Evolutionary conservation across 2,888 invertebrate genomes (phyloP), one percentile per base, ranked within the genome.

Genomic region (Limnephilus marmoratus): DNA sequence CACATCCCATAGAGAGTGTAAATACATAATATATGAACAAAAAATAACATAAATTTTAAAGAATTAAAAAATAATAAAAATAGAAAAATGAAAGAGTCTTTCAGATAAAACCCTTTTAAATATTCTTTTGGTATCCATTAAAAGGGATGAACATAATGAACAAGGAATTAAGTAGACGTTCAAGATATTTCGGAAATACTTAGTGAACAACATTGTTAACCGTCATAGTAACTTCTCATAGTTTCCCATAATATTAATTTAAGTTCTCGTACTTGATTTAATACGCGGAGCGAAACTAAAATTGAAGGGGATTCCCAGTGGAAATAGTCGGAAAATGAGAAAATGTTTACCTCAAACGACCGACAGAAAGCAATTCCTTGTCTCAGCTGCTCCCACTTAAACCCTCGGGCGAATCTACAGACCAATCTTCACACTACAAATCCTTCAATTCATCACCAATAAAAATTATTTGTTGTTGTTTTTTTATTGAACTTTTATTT

Each of bases 301-400:
- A 82, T 80, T 45, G 87, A 91, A 81, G 81, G 90, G 80, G 82
- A 92, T 91, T 92, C 92, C 93, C 93, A 68, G 82, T 85, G 93
- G 92, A 92, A 92, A 93, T 93, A 92, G 91, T 93, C 92, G 91
- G 93, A 90, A 92, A 92, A 93, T 91, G 91, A 90, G 92, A 93
- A 93, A 93, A 92, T 92, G 81, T 90, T 87, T 85, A 80, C 88
- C 92, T 87, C 92, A 92, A 92, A 90, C 92, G 91, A 91, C 90
- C 83, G 91, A 41, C 91, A 90, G 90, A 91, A 92, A 92, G 91
- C 91, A 93, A 93, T 93, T 93, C 90, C 91, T n/a, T 41, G 29
- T 37, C 81, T 83, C 90, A 91, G 91, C 90, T 91, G 90, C 80
- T 41, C 87, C 24, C 68, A 31, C 68, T 68, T 53, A 68, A 68